phyloP scores from a whole-genome alignment of 2,113 vertebrate genomes.

The Thomomys bottae region DNA sequence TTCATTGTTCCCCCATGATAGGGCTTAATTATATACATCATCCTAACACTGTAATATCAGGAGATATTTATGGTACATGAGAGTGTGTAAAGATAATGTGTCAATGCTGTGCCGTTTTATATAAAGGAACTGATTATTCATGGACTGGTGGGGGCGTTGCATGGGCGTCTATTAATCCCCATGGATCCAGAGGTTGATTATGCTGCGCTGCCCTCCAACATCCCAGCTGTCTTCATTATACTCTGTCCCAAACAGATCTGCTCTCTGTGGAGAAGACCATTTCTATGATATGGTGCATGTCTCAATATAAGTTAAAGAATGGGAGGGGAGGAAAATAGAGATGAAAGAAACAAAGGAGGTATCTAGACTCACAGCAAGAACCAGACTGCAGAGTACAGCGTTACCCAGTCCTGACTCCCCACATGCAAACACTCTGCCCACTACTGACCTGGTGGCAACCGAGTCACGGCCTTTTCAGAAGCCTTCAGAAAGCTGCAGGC shows the following conservation, averaged over 20 bases:
- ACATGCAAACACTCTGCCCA: not conserved
- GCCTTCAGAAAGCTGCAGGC: not conserved
- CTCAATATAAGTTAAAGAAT: not conserved
- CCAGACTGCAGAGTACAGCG: not conserved
- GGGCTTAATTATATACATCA: not conserved
- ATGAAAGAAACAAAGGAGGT: not conserved
- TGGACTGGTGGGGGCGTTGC: not conserved
- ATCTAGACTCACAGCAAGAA: not conserved
- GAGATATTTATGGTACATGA: not conserved
- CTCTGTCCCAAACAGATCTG: not conserved
- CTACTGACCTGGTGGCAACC: not conserved
- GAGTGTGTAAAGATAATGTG: not conserved
- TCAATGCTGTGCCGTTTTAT: not conserved
- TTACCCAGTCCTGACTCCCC: not conserved
- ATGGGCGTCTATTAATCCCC: not conserved
- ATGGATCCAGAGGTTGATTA: not conserved
- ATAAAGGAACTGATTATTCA: not conserved
- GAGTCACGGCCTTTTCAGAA: not conserved
- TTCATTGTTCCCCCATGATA: not conserved
- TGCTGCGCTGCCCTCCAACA: not conserved
- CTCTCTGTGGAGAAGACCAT: not conserved
- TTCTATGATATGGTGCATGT: not conserved
- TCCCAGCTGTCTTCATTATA: not conserved
- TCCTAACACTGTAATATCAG: not conserved
- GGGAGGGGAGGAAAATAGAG: not conserved